Base-by-base conservation (phyloP, 2,888 invertebrate genomes). In the Temnothorax rugatulus region DNA sequence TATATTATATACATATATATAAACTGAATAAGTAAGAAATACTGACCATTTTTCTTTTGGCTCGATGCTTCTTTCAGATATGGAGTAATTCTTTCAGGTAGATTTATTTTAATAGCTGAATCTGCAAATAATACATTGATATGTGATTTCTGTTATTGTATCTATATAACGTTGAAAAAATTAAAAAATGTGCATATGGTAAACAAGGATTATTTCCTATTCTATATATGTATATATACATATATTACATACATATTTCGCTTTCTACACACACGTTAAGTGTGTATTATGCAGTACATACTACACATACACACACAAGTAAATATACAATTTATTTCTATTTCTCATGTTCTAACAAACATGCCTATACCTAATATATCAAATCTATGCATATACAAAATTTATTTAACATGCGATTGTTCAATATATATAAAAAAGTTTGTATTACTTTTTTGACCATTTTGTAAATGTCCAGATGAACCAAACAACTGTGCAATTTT, bases 71-170 rank as follows among this genome's bases (percentile, higher is more conserved):
- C 34, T 38, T 29, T 76, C 4, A 59, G 1, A 13, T 64, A 54
- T 13, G 66, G 76, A 38, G 66, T 64, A 1, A 77, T 7, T 21
- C 41, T 77, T 54, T 77, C 76, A 77, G 76, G 76, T n/a, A 41
- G 15, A 15, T 41, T 41, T 29, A 54, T 18, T 66, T 41, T 41
- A 29, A 13, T 11, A 34, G 29, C 0, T 29, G 29, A 54, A 54
- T 54, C 76, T 77, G 54, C 3, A 76, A 76, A 63, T 25, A 18
- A 59, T n/a, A 54, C 3, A 54, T 71, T 41, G 21, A 18, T 44
- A 25, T 25, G 4, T 69, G 7, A 69, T 25, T n/a, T 57, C 18
- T 25, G 15, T 15, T 7, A 71, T 11, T 8, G 21, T n/a, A n/a
- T n/a, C n/a, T n/a, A 71, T 52, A 21, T 21, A 38, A 25, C 44